These are phyloP conservation scores for Paramisgurnus dabryanus DNA, from an alignment of 2,113 vertebrate genomes.

Conservation along the genomic window DNA sequence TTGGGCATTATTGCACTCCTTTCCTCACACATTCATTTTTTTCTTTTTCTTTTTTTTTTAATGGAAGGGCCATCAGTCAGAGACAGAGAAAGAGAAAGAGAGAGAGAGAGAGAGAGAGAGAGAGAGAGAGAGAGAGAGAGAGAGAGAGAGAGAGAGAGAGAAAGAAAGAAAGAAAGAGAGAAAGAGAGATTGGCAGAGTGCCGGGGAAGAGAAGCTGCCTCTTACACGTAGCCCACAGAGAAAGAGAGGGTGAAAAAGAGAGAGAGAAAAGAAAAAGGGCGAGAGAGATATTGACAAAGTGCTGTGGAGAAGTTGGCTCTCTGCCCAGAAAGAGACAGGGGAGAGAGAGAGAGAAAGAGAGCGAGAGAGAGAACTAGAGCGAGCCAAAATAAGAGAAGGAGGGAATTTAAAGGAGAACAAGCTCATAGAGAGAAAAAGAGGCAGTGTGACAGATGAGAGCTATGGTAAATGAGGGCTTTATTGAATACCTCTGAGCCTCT, in stretches of 20 bases:
- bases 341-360: too few relatives aligned
- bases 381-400: slow-evolving; percentile 36
- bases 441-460: slow-evolving; percentile 38
- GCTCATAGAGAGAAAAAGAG: slow-evolving; percentile 29
- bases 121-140: slow-evolving; percentile 53
- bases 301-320: slow-evolving; percentile 49
- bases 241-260: slow-evolving; percentile 8
- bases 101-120: slow-evolving; percentile 31
- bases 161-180: too few relatives aligned
- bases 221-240: not conserved
- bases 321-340: slow-evolving; percentile 34
- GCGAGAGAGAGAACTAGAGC: slow-evolving; percentile 1
- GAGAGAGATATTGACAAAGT: slow-evolving; percentile 43
- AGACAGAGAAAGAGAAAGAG: slow-evolving; percentile 54
- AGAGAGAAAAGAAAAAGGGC: not conserved
- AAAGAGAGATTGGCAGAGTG: slow-evolving; percentile 2
- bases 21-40: slow-evolving; percentile 21
- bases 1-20: slow-evolving; percentile 28
- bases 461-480: slow-evolving; percentile 55
- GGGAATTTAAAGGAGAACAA: slow-evolving; percentile 28
- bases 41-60: slow-evolving; percentile 10
- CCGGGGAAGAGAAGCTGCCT: slow-evolving; percentile 36
- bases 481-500: slow-evolving; percentile 54
- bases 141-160: slow-evolving; percentile 38
- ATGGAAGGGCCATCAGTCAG: slow-evolving; percentile 35